These are phyloP conservation scores for Zaprionus nigranus DNA, from an alignment of 1,140 invertebrate species.

Conservation along the genomic window DNA sequence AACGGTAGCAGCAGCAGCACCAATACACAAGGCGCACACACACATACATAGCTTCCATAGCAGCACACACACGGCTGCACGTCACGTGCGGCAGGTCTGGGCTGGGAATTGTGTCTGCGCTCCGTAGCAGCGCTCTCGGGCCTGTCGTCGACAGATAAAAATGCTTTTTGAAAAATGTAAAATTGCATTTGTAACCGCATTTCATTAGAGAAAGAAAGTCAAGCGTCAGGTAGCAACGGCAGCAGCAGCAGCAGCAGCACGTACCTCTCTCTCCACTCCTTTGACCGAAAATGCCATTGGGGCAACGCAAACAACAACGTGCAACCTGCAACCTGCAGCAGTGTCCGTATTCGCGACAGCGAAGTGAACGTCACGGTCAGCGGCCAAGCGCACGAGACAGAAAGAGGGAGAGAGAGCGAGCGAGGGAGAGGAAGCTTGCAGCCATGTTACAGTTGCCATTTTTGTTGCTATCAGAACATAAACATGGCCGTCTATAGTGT, in stretches of 20 bases:
- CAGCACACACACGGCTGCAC: slow-evolving; percentile 5
- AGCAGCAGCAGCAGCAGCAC: slow-evolving; percentile 52
- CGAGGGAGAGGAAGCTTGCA: slow-evolving; percentile 5
- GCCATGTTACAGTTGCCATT: slow-evolving; percentile 66
- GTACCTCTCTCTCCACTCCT: not conserved
- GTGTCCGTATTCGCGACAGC: slow-evolving; percentile 63
- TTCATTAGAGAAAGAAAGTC: slow-evolving; percentile 81
- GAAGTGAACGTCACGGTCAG: slow-evolving; percentile 71
- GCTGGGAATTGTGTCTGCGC: slow-evolving; percentile 33
- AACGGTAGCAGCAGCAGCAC: not conserved
- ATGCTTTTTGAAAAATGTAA: slow-evolving; percentile 79
- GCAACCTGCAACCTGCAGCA: slow-evolving; percentile 49
- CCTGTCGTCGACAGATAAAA: slow-evolving; percentile 80
- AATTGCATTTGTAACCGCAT: slow-evolving; percentile 82
- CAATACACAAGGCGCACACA: not conserved
- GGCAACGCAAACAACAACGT: slow-evolving; percentile 42
- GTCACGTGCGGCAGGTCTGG: slow-evolving; percentile 43
- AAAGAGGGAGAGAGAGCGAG: slow-evolving; percentile 16
- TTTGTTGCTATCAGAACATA: slow-evolving; percentile 68
- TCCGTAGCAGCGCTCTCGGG: slow-evolving; percentile 35
- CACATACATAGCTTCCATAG: not conserved
- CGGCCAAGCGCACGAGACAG: slow-evolving; percentile 36
- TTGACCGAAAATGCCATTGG: slow-evolving; percentile 39
- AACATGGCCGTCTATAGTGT: slow-evolving; percentile 48
- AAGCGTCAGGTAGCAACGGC: slow-evolving; percentile 70